Conservation (phyloP, 2,113 vertebrate species). For the Eurystomus gularis region DNA sequence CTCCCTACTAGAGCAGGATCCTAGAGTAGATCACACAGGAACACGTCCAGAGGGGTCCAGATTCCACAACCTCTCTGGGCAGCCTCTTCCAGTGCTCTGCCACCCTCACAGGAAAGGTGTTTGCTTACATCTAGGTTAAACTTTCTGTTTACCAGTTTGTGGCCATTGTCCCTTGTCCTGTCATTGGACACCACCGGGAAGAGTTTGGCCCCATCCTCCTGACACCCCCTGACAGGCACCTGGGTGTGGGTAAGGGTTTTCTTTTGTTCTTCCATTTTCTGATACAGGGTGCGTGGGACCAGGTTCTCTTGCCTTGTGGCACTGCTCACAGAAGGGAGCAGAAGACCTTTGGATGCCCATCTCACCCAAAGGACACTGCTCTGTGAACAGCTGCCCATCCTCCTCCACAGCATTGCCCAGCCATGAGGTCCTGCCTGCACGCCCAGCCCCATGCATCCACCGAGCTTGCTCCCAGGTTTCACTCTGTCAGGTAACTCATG, state of each 20-base stretch:
- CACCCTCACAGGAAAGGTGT: too few species aligned
- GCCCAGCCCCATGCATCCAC: rapidly evolving
- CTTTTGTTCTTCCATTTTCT: not conserved
- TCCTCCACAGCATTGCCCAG: rapidly evolving
- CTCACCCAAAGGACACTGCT: not conserved
- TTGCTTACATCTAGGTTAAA: too few species aligned
- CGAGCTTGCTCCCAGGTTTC: not conserved
- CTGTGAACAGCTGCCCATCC: not conserved
- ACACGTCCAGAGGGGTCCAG: too few species aligned
- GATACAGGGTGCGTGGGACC: not conserved
- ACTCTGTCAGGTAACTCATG: not conserved
- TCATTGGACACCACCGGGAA: too few species aligned
- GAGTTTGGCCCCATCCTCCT: too few species aligned
- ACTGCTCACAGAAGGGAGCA: not conserved
- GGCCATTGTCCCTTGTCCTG: too few species aligned
- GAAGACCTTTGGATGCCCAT: not conserved
- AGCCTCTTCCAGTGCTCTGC: too few species aligned
- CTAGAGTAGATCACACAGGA: too few species aligned
- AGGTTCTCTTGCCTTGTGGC: not conserved
- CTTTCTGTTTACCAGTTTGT: too few species aligned
- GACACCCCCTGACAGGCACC: too few species aligned
- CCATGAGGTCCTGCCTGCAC: not conserved
- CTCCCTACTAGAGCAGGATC: too few species aligned
- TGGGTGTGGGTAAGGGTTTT: not conserved
- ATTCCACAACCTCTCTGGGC: too few species aligned